phyloP scores from a whole-genome alignment of 2,797 vertebrate species.

The Oryzias dopingdopingensis region DNA sequence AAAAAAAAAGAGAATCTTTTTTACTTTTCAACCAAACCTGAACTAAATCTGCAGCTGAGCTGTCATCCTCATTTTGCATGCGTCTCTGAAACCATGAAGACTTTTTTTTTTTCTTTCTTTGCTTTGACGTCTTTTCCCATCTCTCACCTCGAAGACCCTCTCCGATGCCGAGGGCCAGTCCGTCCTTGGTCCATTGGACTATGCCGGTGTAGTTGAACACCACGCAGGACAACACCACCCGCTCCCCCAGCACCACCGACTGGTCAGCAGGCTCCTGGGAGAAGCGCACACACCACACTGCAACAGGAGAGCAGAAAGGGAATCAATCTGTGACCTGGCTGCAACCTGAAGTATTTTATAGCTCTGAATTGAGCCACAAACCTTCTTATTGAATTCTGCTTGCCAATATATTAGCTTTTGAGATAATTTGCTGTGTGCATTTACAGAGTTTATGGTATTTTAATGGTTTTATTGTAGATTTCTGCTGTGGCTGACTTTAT shows the following conservation, averaged over 20 bases:
- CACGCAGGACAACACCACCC: slow-evolving; percentile 87
- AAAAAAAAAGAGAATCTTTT: slow-evolving; percentile 7
- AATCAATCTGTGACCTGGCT: slow-evolving; percentile 49
- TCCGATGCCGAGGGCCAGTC: slow-evolving; percentile 89
- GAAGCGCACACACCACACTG: slow-evolving; percentile 84
- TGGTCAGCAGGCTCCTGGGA: slow-evolving; percentile 92
- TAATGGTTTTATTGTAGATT: slow-evolving; percentile 28
- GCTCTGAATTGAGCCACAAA: slow-evolving; percentile 37
- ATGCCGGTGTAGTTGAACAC: slow-evolving; percentile 95
- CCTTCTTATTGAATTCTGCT: slow-evolving; percentile 40
- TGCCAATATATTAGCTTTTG: slow-evolving; percentile 28
- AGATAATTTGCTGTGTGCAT: slow-evolving; percentile 41
- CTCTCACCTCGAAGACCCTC: slow-evolving; percentile 88
- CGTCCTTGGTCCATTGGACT: slow-evolving; percentile 97
- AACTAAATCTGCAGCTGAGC: slow-evolving; percentile 32
- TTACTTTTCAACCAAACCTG: slow-evolving; percentile 49
- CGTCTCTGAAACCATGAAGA: slow-evolving; percentile 27
- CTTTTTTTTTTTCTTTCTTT: background rate
- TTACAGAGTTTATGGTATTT: slow-evolving; percentile 44
- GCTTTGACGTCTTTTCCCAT: background rate
- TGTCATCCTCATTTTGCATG: slow-evolving; percentile 42
- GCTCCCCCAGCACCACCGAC: slow-evolving; percentile 90
- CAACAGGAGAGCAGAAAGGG: slow-evolving; percentile 36
- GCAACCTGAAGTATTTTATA: slow-evolving; percentile 58
- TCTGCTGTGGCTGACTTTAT: slow-evolving; percentile 16